Percentiles rank a stretch among this genome's conserved stretches.
phyloP scores from a whole-genome alignment of 2,113 vertebrate species.

The Cochlearius cochlearius region DNA sequence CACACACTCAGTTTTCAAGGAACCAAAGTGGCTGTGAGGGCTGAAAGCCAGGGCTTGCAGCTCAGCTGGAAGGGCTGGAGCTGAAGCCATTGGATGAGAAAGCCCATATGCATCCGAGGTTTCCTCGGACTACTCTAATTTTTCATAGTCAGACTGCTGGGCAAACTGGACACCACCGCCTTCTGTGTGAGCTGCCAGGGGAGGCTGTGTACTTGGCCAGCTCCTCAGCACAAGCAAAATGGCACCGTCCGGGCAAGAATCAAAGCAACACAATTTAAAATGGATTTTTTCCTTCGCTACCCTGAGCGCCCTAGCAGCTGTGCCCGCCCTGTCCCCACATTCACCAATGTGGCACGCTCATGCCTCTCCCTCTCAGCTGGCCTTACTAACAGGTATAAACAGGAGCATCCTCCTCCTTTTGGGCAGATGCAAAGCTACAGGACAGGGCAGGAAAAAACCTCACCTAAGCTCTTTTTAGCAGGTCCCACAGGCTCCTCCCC shows the following conservation, averaged over 20 bases:
- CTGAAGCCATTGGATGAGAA: background rate
- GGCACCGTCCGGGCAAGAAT: rapidly evolving
- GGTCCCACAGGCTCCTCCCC: background rate
- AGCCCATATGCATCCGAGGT: background rate
- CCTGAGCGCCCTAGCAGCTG: background rate
- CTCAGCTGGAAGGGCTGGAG: background rate
- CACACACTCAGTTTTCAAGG: background rate
- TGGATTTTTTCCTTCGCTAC: background rate
- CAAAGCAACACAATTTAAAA: background rate
- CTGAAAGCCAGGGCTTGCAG: background rate
- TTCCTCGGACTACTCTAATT: background rate
- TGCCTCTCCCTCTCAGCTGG: background rate
- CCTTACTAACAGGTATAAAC: background rate
- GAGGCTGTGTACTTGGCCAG: background rate
- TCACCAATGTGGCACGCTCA: rapidly evolving
- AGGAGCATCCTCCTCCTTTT: background rate
- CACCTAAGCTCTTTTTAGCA: background rate
- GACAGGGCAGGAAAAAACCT: background rate
- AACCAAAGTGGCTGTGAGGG: background rate
- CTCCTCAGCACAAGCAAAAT: background rate
- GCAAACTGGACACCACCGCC: background rate
- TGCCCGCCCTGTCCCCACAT: background rate
- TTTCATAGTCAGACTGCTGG: background rate
- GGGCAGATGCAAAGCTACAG: background rate
- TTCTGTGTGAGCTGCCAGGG: background rate